Evolutionary conservation across 1,140 invertebrate species (phyloP), one percentile per base, ranked within the genome.

Genomic region (Holotrichia oblita): DNA sequence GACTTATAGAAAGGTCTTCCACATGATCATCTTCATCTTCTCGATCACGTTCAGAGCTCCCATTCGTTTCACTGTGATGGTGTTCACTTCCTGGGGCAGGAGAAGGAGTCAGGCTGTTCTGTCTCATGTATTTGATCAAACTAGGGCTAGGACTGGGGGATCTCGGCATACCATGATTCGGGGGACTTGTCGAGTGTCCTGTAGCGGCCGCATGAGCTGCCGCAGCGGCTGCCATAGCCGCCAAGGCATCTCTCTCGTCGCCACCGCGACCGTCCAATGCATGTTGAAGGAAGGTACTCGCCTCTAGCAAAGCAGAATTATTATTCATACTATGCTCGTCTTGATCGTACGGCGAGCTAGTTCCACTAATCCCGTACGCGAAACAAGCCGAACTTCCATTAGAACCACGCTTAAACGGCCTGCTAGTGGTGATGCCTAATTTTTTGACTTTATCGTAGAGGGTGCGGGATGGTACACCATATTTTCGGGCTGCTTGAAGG

Each of bases 401-500:
- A 27, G 90, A 89, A 0, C 90, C 89, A 27, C 93, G 89, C 83
- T 92, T 93, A 83, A 94, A 93, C 0, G 93, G 93, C 9, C 93
- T 89, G 48, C 92, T 92, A 0, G 94, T 95, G 12, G 92, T 94
- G 75, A 96, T 96, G 7, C 95, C 95, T 20, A 97, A 87, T 86
- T 97, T 97, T 85, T 97, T 97, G 6, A 97, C 95, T 87, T 97
- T 97, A 86, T 97, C 96, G 85, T 97, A 97, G 0, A 97, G 89
- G 0, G 96, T 97, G 76, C 95, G 91, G 14, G 95, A 97, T 2
- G 96, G 95, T 14, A 97, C 95, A 0, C 93, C 91, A 82, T 92
- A 96, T 85, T 94, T 94, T 44, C 94, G 89, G 0, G 95, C 94
- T 0, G 96, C 96, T 89, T 96, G 94, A 9, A 96, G 85, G 0